These are phyloP conservation scores for Eira barbara DNA, from an alignment of 2,113 vertebrate genomes.

Conservation along the genomic window DNA sequence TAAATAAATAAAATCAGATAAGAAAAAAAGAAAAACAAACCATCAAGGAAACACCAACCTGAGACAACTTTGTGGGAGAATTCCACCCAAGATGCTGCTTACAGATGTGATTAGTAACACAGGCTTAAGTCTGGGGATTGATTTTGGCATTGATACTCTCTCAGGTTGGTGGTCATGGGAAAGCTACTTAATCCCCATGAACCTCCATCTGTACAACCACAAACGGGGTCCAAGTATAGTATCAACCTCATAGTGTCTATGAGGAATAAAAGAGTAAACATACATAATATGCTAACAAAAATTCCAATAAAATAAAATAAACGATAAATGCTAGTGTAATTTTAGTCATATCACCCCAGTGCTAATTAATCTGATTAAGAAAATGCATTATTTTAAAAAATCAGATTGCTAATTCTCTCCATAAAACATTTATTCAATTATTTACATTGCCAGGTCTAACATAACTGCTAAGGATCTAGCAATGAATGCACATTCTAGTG, in stretches of 20 bases:
- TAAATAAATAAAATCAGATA: too few relatives aligned
- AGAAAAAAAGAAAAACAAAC: not conserved
- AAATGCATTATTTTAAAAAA: not conserved
- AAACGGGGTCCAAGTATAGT: not conserved
- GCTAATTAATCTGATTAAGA: not conserved
- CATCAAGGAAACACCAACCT: not conserved
- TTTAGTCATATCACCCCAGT: not conserved
- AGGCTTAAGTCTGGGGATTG: not conserved
- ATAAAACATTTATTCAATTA: not conserved
- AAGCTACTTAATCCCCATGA: not conserved
- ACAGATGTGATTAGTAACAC: not conserved
- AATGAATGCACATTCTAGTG: not conserved
- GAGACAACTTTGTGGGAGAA: not conserved
- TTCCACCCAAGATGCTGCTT: not conserved
- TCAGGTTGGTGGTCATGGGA: not conserved
- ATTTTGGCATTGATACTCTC: not conserved
- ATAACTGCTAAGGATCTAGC: not conserved
- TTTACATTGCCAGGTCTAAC: not conserved
- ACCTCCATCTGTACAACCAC: not conserved
- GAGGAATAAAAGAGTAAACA: not conserved
- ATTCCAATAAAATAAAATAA: not conserved
- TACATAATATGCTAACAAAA: not conserved
- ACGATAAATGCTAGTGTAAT: not conserved
- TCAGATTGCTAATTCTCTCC: not conserved
- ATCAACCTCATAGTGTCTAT: not conserved